Evolutionary conservation across 2,888 invertebrate species (phyloP), one percentile per base, ranked within the genome.

Genomic region (Acronicta psi): DNA sequence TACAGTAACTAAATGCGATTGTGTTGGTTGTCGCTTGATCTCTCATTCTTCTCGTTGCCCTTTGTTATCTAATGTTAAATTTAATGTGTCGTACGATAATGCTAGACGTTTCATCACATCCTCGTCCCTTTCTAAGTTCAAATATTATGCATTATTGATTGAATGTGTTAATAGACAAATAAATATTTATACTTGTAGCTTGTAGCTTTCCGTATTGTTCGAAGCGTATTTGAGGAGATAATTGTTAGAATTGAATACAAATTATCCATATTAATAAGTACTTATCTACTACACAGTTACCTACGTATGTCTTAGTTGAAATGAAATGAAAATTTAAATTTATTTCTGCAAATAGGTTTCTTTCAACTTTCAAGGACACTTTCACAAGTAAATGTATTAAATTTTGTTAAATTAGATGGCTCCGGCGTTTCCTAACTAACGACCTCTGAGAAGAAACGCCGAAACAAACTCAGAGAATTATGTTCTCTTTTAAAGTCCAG

Each of bases 31-130:
- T 25, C 52, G 50, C 29, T 55, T 62, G 64, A 63, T 68, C 68
- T 63, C 40, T 60, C 60, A 63, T 60, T 68, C 62, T 67, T 70
- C 52, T 70, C 58, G 64, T 57, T 89, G 88, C 87, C 89, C 89
- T 87, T 85, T 88, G 80, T 88, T 90, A 89, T 90, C 89, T 82
- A 77, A 80, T 82, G 86, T 88, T 84, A 82, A 71, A 73, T 77
- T 74, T 73, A 66, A 74, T 79, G 74, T 83, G 77, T 77, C 75
- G 70, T 54, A 18, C 56, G 85, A 84, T 85, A 85, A 78, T 61
- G 66, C 41, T 66, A 56, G 61, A 71, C 69, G 52, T 70, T 75
- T 57, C 67, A 59, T 64, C 64, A 75, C 65, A 77, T 76, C 72
- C 73, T 65, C 51, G 52, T 71, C 71, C 34, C 52, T 46, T 36